Conservation (phyloP, 2,113 vertebrate genomes). For the Trematocara stigmaticum region DNA sequence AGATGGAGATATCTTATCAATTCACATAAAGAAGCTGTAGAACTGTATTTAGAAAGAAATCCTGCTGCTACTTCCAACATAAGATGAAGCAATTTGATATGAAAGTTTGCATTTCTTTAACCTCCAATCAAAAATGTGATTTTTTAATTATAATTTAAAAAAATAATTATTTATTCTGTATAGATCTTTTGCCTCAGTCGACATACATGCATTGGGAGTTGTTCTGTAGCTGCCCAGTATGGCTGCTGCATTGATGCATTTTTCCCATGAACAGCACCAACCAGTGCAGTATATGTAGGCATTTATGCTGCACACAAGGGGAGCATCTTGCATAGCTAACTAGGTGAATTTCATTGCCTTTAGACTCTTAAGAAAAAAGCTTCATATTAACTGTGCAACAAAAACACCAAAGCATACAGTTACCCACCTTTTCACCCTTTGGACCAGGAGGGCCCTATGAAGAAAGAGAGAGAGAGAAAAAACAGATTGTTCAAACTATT, state of each 20-base stretch:
- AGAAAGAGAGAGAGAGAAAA: constrained; percentile 16
- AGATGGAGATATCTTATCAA: not conserved
- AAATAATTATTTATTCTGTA: not conserved
- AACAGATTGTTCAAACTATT: not conserved
- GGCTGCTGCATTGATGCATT: not conserved
- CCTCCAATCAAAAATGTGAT: too few species aligned
- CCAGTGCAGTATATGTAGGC: not conserved
- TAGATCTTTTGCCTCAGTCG: not conserved
- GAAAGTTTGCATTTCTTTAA: not conserved
- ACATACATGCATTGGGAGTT: not conserved
- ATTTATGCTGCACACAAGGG: not conserved
- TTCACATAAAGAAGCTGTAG: not conserved
- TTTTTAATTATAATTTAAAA: too few species aligned
- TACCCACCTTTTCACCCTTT: constrained; percentile 95
- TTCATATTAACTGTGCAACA: not conserved
- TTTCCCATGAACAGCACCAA: not conserved
- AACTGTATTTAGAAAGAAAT: not conserved
- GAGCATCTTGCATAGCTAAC: not conserved
- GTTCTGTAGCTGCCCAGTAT: not conserved
- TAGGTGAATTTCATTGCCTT: not conserved
- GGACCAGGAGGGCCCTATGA: constrained; percentile 87
- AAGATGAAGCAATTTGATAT: not conserved
- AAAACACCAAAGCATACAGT: not conserved
- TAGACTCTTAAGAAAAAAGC: not conserved
- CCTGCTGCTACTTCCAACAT: not conserved